Base-by-base conservation (phyloP, 2,888 invertebrate species). In the Hypomecis punctinalis region DNA sequence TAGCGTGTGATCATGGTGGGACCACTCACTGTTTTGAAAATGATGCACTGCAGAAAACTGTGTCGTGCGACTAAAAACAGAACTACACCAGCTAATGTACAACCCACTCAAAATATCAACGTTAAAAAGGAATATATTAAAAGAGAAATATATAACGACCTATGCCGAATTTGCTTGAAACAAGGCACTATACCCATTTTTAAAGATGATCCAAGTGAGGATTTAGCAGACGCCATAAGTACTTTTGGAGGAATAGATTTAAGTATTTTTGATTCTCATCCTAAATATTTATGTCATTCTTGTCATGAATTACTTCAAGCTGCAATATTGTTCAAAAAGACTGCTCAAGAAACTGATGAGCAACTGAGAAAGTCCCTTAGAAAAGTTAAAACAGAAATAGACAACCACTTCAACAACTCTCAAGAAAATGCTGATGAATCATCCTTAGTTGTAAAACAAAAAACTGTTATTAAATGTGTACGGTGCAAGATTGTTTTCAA, bases 101-200 rank as follows among this genome's bases (percentile, higher is more conserved):
- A 5, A 33, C 7, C 35, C 1, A 39, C 63, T 39, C 35, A 11
- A 40, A 35, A 39, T 33, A 39, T 11, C 2, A 11, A 56, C 46
- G 23, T 4, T 6, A 46, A 42, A 35, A 8, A 9, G 6, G 10
- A 39, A 39, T 11, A 10, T 49, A 35, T 59, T 9, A 61, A 65
- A 53, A 11, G 40, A 10, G 52, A 59, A 62, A 52, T 10, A 67
- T 71, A 5, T 64, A 45, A 76, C 37, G 73, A 63, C 9, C 73
- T 70, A 0, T 91, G 91, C 71, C 82, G 92, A 68, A 82, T 91
- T 37, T 93, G 92, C 71, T 76, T 92, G 5, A 86, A 89, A 71
- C 77, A 82, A 68, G 91, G 91, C n/a, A 70, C 69, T 47, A 78
- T 91, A 65, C 84, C 87, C 11, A 90, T 93, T 55, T 86, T 76